phyloP scores from a whole-genome alignment of 2,797 vertebrate species.

The Petrocephalus sullivani region DNA sequence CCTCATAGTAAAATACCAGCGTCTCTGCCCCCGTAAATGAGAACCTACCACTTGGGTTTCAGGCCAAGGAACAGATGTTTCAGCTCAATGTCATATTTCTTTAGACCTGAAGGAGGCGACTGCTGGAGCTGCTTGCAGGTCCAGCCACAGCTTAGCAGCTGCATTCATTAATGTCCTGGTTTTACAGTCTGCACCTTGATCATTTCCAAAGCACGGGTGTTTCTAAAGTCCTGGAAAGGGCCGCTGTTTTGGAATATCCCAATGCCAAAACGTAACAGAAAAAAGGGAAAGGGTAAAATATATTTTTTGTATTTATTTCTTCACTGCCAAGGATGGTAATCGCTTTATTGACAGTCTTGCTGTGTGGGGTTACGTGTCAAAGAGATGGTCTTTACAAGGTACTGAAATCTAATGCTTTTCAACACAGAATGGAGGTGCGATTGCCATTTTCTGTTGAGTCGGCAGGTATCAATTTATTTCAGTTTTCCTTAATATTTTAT shows the following conservation, averaged over 20 bases:
- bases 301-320: constrained; percentile 5
- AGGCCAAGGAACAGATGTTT: constrained; percentile 38
- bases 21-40: background rate
- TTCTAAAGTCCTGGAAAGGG: constrained; percentile 8
- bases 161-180: constrained; percentile 14
- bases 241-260: background rate
- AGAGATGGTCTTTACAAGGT: background rate
- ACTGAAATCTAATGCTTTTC: background rate
- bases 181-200: constrained; percentile 27
- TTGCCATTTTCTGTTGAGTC: background rate
- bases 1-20: constrained; percentile 19
- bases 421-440: background rate
- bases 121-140: constrained; percentile 26
- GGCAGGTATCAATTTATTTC: background rate
- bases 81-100: constrained; percentile 35
- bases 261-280: background rate
- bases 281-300: too few relatives aligned
- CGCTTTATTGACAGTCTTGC: background rate
- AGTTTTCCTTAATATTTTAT: background rate
- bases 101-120: constrained; percentile 34
- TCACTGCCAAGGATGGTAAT: background rate
- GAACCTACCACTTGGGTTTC: background rate
- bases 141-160: constrained; percentile 24
- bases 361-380: background rate
- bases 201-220: constrained; percentile 22